These are phyloP conservation scores for Bursaphelenchus mucronatus DNA, from an alignment of 1,140 invertebrate genomes.

Conservation along the genomic window DNA sequence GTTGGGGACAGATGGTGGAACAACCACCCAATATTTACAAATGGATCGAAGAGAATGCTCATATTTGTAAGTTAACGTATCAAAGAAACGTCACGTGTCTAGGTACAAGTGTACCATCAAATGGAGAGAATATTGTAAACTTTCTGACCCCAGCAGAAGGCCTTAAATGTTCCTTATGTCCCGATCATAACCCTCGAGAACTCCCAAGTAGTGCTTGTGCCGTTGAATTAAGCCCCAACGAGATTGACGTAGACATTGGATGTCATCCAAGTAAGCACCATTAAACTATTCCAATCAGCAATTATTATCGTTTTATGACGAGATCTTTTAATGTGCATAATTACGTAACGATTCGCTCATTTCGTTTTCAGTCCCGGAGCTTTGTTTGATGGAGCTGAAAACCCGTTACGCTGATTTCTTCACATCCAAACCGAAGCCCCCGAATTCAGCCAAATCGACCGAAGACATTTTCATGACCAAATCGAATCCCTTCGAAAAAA, in stretches of 20 bases:
- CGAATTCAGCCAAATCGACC: conserved; percentile 15
- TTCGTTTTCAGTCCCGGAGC: conserved; percentile 34
- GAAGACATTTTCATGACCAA: conserved; percentile 45
- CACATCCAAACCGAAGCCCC: not conserved
- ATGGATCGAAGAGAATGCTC: conserved; percentile 51
- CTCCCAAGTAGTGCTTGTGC: conserved; percentile 45
- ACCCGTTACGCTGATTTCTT: conserved; percentile 42
- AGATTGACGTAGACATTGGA: conserved; percentile 44
- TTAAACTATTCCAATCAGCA: conserved; percentile 1
- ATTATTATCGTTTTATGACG: not conserved
- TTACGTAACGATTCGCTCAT: too few species aligned
- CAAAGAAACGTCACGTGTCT: conserved; percentile 7
- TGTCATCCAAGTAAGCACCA: conserved; percentile 38
- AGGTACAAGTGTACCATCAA: conserved; percentile 43
- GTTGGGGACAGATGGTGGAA: conserved; percentile 1
- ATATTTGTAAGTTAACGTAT: conserved; percentile 42
- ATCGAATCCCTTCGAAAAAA: conserved; percentile 27
- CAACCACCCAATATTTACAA: conserved; percentile 44
- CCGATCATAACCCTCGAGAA: conserved; percentile 27
- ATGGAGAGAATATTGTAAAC: conserved; percentile 43
- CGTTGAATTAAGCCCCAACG: conserved; percentile 35
- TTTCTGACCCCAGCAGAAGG: conserved; percentile 42
- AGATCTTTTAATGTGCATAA: too few species aligned
- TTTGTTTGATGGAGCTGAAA: conserved; percentile 38
- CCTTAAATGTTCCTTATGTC: conserved; percentile 44